Evolutionary conservation across 2,113 vertebrate genomes (phyloP), one percentile per base, ranked within the genome.

Genomic region (Onychostruthus taczanowskii): DNA sequence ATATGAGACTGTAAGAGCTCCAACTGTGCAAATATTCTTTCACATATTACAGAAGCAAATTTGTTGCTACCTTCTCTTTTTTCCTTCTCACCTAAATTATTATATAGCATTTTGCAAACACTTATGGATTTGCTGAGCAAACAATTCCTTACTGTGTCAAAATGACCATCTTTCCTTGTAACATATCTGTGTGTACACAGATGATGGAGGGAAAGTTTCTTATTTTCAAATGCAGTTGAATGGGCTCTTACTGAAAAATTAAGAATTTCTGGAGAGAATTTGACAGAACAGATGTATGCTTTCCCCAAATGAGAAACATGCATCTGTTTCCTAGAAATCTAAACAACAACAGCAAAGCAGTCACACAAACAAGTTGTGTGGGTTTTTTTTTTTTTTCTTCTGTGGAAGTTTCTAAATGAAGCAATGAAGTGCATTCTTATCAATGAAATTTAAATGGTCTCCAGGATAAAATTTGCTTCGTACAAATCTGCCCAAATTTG

Each of bases 241-340:
- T 78, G 84, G 47, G 16, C 30, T 96, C 56, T 82, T 94, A 81
- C 56, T 94, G 73, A 96, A 97, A 94, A 96, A 96, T 89, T 67
- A 95, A 93, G 72, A 82, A 95, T 95, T 98, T 97, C 95, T 97
- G 95, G 76, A 95, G 82, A 97, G 74, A 97, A 97, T 95, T 95
- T 19, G 75, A 79, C 84, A 92, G 92, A 98, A 96, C 97, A 98
- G 97, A 98, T 98, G 97, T 87, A 96, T 92, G 69, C 80, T 85
- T 97, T 96, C 83, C 77, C 61, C 79, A 97, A 97, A 96, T 94
- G 88, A 96, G 95, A 97, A 97, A 85, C 90, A 87, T 58, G 62
- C 94, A 95, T 98, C 97, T 97, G 96, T 94, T 98, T 97, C 84
- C 84, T 92, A 98, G 97, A 98, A 97, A 97, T 97, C 96, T 95